These are phyloP conservation scores for Sisyra terminalis DNA, from an alignment of 2,888 invertebrate species.

Conservation along the genomic window DNA sequence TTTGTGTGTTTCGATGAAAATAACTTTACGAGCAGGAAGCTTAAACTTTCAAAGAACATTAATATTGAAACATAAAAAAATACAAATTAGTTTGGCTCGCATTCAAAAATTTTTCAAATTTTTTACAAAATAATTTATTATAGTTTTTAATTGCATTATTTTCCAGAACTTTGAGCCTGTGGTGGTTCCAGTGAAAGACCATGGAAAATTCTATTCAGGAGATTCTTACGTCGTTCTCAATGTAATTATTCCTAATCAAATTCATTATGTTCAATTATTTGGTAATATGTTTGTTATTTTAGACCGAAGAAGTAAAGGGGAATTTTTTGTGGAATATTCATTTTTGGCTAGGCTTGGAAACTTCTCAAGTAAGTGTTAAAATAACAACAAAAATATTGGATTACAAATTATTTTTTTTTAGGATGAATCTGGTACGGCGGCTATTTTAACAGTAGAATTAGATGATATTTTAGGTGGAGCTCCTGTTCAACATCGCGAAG, in stretches of 20 bases:
- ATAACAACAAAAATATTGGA: neutral
- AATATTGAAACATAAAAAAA: no score
- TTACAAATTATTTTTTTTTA: slow-evolving; percentile 13
- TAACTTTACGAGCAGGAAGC: no score
- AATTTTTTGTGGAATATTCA: slow-evolving; percentile 67
- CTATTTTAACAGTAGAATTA: slow-evolving; percentile 63
- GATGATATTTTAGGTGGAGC: slow-evolving; percentile 70
- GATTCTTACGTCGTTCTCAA: slow-evolving; percentile 72
- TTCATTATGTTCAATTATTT: no score
- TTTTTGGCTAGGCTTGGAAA: slow-evolving; percentile 74
- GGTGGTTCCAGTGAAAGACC: slow-evolving; percentile 48
- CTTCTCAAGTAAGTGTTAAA: slow-evolving; percentile 37
- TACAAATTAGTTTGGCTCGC: no score
- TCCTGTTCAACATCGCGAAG: slow-evolving; percentile 75
- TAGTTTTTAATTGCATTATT: slow-evolving; percentile 13
- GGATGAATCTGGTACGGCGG: slow-evolving; percentile 62
- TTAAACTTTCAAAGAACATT: no score
- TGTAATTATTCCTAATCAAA: slow-evolving; percentile 34
- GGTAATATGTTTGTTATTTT: slow-evolving; percentile 16
- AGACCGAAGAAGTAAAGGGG: slow-evolving; percentile 53
- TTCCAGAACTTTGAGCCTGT: slow-evolving; percentile 68
- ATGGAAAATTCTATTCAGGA: slow-evolving; percentile 71
- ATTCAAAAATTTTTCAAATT: no score
- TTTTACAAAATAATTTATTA: neutral
- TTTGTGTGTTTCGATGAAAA: no score